Conservation (phyloP, 1,140 invertebrate species). For the Meloidogyne chitwoodi region DNA sequence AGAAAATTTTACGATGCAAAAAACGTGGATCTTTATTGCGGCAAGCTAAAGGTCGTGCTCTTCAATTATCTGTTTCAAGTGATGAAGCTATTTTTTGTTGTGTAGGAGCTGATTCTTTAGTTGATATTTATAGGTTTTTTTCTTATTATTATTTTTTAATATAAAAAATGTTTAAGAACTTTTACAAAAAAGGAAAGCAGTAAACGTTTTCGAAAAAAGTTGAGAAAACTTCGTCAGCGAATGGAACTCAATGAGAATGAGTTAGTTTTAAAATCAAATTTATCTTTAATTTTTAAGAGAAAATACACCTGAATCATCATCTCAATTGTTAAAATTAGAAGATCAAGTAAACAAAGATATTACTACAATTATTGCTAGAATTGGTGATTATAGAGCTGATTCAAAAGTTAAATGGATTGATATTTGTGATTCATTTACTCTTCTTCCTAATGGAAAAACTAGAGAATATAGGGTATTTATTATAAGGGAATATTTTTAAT, state of each 20-base stretch:
- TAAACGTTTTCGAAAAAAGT: conserved; percentile 59
- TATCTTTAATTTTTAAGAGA: neutral
- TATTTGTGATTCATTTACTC: conserved; percentile 28
- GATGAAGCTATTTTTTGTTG: conserved; percentile 72
- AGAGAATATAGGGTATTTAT: conserved; percentile 37
- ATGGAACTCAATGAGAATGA: neutral
- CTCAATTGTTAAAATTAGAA: conserved; percentile 23
- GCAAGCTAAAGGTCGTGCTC: conserved; percentile 69
- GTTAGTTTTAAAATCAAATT: neutral
- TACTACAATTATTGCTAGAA: conserved; percentile 46
- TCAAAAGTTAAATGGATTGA: conserved; percentile 57
- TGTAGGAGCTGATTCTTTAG: conserved; percentile 64
- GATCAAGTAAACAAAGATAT: conserved; percentile 50
- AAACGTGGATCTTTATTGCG: conserved; percentile 75
- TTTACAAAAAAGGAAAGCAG: conserved; percentile 72
- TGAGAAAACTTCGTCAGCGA: conserved; percentile 38
- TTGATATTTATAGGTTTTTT: conserved; percentile 19
- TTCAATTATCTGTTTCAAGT: conserved; percentile 61
- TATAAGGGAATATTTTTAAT: conserved; percentile 17
- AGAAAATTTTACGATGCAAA: conserved; percentile 70
- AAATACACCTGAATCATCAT: neutral
- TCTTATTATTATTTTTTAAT: conserved; percentile 8
- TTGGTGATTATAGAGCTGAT: conserved; percentile 40
- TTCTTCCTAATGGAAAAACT: conserved; percentile 13
- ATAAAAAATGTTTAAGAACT: conserved; percentile 65